Percentiles rank a stretch among this genome's conserved stretches.
Conservation (phyloP, 2,888 invertebrate species). For the Cerastis leucographa region DNA sequence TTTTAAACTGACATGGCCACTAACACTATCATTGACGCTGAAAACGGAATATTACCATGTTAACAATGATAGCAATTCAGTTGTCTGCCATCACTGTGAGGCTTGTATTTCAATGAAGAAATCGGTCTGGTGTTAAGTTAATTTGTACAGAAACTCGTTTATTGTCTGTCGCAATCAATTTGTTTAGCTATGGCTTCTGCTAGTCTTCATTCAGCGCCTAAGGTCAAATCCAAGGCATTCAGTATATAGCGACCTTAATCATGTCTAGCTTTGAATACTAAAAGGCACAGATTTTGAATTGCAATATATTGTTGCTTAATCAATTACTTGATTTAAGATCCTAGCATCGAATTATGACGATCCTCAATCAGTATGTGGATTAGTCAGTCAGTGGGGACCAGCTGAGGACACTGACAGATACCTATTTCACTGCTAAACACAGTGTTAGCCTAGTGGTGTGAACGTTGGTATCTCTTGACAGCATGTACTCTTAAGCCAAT, state of each 20-base stretch:
- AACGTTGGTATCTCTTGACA: too few species aligned
- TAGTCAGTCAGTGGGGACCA: neutral
- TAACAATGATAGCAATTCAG: neutral
- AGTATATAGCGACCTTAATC: slow-evolving; percentile 6
- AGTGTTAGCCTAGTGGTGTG: too few species aligned
- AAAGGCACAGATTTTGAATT: neutral
- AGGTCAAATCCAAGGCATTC: slow-evolving; percentile 25
- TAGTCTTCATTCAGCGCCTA: neutral
- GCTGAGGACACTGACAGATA: neutral
- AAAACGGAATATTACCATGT: too few species aligned
- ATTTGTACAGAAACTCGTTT: neutral
- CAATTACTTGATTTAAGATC: neutral
- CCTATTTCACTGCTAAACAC: neutral
- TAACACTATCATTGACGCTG: too few species aligned
- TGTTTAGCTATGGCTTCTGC: neutral
- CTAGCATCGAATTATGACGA: neutral
- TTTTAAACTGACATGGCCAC: too few species aligned
- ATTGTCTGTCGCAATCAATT: neutral
- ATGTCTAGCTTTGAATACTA: slow-evolving; percentile 14
- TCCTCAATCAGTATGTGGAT: neutral
- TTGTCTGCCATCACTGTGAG: neutral
- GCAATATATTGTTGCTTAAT: neutral
- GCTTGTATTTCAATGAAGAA: neutral
- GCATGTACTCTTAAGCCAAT: too few species aligned
- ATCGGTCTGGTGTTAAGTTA: neutral